Base-by-base conservation (phyloP, 23 tunicate species). In the Aplidium turbinatum region DNA sequence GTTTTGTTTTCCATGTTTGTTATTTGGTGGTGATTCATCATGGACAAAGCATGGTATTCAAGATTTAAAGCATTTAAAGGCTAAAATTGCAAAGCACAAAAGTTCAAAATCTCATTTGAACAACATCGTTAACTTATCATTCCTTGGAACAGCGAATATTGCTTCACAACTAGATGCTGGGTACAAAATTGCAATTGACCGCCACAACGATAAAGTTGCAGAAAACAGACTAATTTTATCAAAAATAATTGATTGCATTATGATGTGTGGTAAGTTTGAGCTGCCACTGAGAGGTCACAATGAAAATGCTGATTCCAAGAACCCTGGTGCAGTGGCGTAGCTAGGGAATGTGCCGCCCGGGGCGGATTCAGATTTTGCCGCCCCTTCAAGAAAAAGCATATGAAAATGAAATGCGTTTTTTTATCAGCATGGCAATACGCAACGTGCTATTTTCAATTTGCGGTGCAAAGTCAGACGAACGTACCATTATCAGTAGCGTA, bases 211-310 rank as follows among this genome's bases (percentile, higher is more conserved):
- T 20, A 2, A 68, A 47, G 75, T 68, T 1, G 16, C 28, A 24
- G 45, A 68, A 47, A 68, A 68, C 45, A 32, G 75, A 40, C 3
- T 20, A 68, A 68, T 42, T 13, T 52, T 72, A 21, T 72, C 75
- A 26, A 68, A 68, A 42, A 42, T 68, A 20, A 38, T 68, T 1
- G 33, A 29, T 47, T 39, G 34, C 5, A 30, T 60, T 29, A 60
- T 9, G 19, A 29, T 60, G 30, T 60, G 67, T 25, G 35, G 75
- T 19, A 39, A 66, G 3, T 66, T 66, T 66, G 72, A 66, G 21
- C 9, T 38, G 27, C 23, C 51, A 4, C 52, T 66, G 3, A 18
- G 72, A 36, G 72, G 52, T 4, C 25, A 66, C 29, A 6, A 66
- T 36, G 72, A 66, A 35, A 36, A 6, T 6, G 22, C 4, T 34